A percentile compares a stretch with the other conserved stretches of the same genome.
These are phyloP conservation scores for Selenia dentaria DNA, from an alignment of 2,888 invertebrate genomes.

Conservation along the genomic window DNA sequence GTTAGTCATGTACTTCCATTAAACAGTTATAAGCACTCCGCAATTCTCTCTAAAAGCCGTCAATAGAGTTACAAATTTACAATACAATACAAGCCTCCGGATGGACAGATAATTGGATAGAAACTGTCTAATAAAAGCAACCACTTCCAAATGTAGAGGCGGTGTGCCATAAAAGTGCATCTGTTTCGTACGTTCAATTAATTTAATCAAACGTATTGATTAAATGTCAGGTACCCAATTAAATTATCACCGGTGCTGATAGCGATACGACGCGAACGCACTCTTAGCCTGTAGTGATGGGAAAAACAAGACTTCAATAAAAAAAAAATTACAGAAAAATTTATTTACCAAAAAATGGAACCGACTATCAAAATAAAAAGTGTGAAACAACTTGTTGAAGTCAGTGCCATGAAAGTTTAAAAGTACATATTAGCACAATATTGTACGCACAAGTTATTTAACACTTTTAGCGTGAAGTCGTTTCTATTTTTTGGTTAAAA, in stretches of 20 bases:
- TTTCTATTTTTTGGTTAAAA: too few species aligned
- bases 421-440: too few species aligned
- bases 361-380: too few species aligned
- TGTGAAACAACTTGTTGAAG: too few species aligned
- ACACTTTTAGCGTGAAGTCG: too few species aligned
- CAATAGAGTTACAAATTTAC: slow-evolving; percentile 3
- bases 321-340: too few species aligned
- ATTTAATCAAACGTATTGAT: slow-evolving; percentile 78
- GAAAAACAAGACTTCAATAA: slow-evolving; percentile 3
- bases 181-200: slow-evolving; percentile 69
- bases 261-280: slow-evolving; percentile 51
- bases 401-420: too few species aligned
- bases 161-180: slow-evolving; percentile 68
- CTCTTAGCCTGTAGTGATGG: slow-evolving; percentile 35
- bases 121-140: slow-evolving; percentile 20
- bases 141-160: slow-evolving; percentile 46
- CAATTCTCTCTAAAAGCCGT: slow-evolving; percentile 5
- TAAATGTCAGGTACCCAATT: slow-evolving; percentile 79
- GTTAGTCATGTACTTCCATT: background rate
- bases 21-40: background rate
- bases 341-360: too few species aligned
- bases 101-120: slow-evolving; percentile 31
- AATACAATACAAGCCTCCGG: slow-evolving; percentile 10
- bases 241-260: slow-evolving; percentile 66
- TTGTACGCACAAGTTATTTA: too few species aligned